Percentiles rank a stretch among this genome's conserved stretches.
Evolutionary conservation across 1,140 invertebrate species (phyloP).

Genomic region (Cotesia vestalis): DNA sequence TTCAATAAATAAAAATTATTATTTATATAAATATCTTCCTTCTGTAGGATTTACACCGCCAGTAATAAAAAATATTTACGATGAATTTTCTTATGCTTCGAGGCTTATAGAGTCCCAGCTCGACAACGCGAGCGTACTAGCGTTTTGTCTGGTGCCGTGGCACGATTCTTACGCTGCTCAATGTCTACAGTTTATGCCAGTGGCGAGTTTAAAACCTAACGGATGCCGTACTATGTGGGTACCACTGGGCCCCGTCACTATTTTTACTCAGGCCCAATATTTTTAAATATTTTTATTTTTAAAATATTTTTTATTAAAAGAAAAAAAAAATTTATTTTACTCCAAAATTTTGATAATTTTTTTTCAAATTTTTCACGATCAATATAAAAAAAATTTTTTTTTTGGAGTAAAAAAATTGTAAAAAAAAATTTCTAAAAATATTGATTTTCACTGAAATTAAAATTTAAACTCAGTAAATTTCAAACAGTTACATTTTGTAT

Average conservation of each 20-base stretch:
- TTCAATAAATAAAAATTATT: not conserved
- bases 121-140: slow-evolving; percentile 33
- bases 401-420: too few relatives aligned
- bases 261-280: slow-evolving; percentile 18
- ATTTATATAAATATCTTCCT: slow-evolving; percentile 32
- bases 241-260: slow-evolving; percentile 14
- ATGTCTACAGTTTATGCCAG: slow-evolving; percentile 25
- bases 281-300: slow-evolving; percentile 15
- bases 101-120: slow-evolving; percentile 37
- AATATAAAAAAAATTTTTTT: too few relatives aligned
- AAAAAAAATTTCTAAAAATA: not conserved
- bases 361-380: not conserved
- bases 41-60: slow-evolving; percentile 23
- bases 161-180: slow-evolving; percentile 27
- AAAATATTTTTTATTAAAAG: not conserved
- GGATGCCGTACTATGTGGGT: slow-evolving; percentile 25
- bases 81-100: slow-evolving; percentile 57
- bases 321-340: not conserved
- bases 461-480: not conserved
- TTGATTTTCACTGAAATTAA: not conserved
- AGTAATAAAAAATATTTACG: slow-evolving; percentile 56
- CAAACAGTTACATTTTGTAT: slow-evolving; percentile 1
- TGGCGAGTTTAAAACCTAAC: slow-evolving; percentile 28
- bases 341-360: not conserved
- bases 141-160: slow-evolving; percentile 28